Evolutionary conservation across 2,797 vertebrate species (phyloP).

Genomic region (Lepidocolaptes lacrymiger): DNA sequence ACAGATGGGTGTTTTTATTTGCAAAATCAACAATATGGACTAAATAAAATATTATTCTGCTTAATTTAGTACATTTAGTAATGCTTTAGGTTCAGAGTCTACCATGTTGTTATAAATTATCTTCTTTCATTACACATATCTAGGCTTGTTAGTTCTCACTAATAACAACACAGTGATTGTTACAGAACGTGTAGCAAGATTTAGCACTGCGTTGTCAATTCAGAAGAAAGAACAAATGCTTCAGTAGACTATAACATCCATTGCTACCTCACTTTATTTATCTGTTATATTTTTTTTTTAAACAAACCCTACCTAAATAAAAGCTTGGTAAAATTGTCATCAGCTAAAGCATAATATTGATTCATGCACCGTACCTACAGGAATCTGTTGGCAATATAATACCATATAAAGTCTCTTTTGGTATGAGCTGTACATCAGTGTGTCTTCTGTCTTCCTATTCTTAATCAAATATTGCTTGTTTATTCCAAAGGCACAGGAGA

Average conservation of each 20-base stretch:
- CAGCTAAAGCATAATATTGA: background rate
- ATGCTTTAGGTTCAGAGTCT: background rate
- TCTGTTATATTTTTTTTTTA: background rate
- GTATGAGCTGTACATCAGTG: background rate
- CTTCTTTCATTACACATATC: background rate
- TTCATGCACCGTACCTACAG: background rate
- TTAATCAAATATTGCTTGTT: slow-evolving; percentile 65
- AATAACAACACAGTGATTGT: background rate
- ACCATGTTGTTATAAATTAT: background rate
- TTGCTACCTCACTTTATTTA: background rate
- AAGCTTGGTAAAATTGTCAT: background rate
- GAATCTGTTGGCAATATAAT: slow-evolving; percentile 32
- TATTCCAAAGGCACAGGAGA: slow-evolving; percentile 61
- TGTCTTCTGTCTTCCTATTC: slow-evolving; percentile 21
- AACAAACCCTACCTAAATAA: background rate
- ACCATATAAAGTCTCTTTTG: background rate
- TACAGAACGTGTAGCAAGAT: background rate
- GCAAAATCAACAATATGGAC: slow-evolving; percentile 49
- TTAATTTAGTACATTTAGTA: slow-evolving; percentile 28
- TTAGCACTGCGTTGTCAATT: background rate
- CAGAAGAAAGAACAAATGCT: slow-evolving; percentile 20
- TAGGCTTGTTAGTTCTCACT: background rate
- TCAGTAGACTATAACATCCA: background rate
- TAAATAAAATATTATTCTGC: slow-evolving; percentile 49
- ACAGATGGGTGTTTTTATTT: slow-evolving; percentile 60